Evolutionary conservation across 23 tunicate genomes (phyloP).

Genomic region (Corella eumyota): DNA sequence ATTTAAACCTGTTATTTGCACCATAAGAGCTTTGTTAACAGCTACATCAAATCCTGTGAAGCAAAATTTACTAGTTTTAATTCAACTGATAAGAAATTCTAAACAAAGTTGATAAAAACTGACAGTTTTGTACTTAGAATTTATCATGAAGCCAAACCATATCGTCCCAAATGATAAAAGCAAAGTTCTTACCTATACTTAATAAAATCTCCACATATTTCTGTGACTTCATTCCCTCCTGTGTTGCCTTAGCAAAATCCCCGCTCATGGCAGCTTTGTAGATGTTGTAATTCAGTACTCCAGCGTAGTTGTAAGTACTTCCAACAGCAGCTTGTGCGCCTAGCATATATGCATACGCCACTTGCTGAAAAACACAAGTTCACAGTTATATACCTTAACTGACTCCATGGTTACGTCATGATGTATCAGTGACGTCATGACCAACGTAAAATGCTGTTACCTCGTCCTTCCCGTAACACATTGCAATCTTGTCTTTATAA

Average conservation of each 20-base stretch:
- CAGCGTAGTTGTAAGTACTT: conserved; percentile 86
- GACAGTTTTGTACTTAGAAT: too few relatives aligned
- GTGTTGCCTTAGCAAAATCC: conserved; percentile 14
- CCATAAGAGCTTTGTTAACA: conserved; percentile 55
- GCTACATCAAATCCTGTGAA: conserved; percentile 43
- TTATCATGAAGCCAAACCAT: too few relatives aligned
- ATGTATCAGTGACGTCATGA: too few relatives aligned
- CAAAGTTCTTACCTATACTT: too few relatives aligned
- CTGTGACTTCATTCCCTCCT: too few relatives aligned
- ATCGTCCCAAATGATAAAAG: too few relatives aligned
- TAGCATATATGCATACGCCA: conserved; percentile 36
- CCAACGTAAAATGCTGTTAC: too few relatives aligned
- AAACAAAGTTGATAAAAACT: too few relatives aligned
- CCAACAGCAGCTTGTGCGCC: conserved; percentile 74
- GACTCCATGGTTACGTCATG: too few relatives aligned
- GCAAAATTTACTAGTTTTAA: background rate
- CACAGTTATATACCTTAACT: conserved; percentile 2
- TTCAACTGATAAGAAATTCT: background rate
- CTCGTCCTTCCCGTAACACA: conserved; percentile 67
- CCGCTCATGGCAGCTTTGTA: conserved; percentile 23
- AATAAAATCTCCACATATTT: too few relatives aligned
- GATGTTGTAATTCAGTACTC: conserved; percentile 31
- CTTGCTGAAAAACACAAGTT: conserved; percentile 75
- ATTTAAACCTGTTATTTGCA: conserved; percentile 39
- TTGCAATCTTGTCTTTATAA: conserved; percentile 25